These are phyloP conservation scores for Zoroaster sp. DNA, from an alignment of 53 echinoderm and acorn worm species.

Conservation along the genomic window DNA sequence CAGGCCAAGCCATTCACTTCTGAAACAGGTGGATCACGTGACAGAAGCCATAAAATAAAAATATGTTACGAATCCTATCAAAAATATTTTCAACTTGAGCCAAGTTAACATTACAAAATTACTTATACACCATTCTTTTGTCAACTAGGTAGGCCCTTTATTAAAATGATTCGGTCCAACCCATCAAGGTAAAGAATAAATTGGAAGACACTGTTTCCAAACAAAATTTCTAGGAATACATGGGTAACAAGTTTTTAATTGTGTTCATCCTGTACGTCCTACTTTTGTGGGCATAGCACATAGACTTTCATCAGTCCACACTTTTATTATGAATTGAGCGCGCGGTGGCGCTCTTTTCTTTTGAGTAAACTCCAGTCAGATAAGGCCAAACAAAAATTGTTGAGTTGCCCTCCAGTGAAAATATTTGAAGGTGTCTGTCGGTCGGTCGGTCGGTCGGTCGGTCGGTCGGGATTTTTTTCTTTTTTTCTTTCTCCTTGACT, in stretches of 20 bases:
- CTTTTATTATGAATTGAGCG: neutral
- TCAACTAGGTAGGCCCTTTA: no score
- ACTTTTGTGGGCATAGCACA: neutral
- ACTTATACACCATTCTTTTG: no score
- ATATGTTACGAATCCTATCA: neutral
- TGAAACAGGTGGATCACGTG: constrained; percentile 48
- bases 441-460: no score
- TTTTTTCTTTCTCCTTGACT: no score
- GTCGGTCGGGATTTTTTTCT: no score
- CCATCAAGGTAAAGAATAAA: no score
- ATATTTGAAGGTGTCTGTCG: no score
- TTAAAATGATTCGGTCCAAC: no score
- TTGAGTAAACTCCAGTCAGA: no score
- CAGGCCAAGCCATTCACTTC: neutral
- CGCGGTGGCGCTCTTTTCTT: constrained; percentile 15
- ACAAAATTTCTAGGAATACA: neutral
- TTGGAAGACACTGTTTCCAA: neutral
- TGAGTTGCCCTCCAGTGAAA: no score
- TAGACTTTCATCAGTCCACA: neutral
- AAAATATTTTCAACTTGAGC: neutral
- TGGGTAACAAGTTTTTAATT: neutral
- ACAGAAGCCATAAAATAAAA: neutral
- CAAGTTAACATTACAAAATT: no score
- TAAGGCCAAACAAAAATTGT: no score
- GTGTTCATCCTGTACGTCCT: neutral